Conservation (phyloP, 2,888 invertebrate genomes). For the Ormyrus pomaceus region DNA sequence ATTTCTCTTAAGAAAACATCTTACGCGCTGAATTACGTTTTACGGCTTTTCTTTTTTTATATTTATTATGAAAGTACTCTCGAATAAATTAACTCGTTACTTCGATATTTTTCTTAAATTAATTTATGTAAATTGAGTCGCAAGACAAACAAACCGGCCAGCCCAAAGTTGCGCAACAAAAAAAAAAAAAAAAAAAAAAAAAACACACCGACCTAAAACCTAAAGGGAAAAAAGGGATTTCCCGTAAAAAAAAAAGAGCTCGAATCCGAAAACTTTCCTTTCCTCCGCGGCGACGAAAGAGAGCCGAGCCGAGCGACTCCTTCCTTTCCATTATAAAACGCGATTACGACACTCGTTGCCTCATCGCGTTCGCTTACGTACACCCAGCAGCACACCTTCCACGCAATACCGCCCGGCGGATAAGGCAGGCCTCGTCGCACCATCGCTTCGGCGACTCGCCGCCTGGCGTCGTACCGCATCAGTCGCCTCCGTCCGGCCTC, state of each 20-base stretch:
- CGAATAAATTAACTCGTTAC: no score
- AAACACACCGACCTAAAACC: neutral
- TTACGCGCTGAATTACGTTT: no score
- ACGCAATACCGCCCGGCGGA: neutral
- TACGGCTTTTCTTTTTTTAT: no score
- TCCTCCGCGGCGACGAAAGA: neutral
- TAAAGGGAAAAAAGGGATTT: neutral
- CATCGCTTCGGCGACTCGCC: neutral
- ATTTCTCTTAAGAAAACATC: no score
- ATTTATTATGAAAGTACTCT: no score
- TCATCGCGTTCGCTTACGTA: slow-evolving; percentile 23
- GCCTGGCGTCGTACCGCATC: slow-evolving; percentile 44
- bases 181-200: no score
- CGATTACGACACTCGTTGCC: slow-evolving; percentile 48
- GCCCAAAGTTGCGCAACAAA: no score
- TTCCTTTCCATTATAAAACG: no score
- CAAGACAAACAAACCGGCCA: no score
- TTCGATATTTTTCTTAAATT: no score
- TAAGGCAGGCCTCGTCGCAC: neutral
- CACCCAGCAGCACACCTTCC: neutral
- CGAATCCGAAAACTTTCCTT: no score
- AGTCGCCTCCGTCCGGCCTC: neutral
- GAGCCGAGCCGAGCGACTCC: neutral
- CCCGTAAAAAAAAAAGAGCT: neutral
- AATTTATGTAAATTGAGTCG: no score